Percentiles rank a stretch among this genome's conserved stretches.
These are phyloP conservation scores for Pheosia gnoma DNA, from an alignment of 2,888 invertebrate species.

Conservation along the genomic window DNA sequence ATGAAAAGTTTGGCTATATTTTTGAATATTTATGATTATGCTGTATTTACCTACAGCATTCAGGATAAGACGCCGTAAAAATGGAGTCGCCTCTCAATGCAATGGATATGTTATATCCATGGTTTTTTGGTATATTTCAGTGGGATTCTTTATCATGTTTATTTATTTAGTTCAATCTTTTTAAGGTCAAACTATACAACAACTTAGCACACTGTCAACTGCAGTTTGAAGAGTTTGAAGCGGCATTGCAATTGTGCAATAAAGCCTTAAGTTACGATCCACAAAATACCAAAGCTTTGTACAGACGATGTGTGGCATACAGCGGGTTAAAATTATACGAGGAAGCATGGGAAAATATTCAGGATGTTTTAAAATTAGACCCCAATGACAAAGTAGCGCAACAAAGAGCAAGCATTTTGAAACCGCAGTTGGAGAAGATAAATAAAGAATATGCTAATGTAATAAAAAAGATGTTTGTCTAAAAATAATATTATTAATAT, in stretches of 20 bases:
- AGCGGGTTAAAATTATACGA: constrained; percentile 86
- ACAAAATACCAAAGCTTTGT: constrained; percentile 93
- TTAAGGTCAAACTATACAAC: constrained; percentile 87
- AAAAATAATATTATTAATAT: no score
- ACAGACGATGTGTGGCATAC: constrained; percentile 92
- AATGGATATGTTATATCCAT: no score
- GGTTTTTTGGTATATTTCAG: not conserved
- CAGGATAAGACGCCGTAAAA: no score
- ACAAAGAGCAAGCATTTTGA: constrained; percentile 83
- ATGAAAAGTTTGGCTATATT: no score
- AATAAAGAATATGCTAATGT: constrained; percentile 84
- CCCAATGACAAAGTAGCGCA: constrained; percentile 86
- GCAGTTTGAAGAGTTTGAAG: constrained; percentile 86
- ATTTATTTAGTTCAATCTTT: not conserved
- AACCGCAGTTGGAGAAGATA: constrained; percentile 82
- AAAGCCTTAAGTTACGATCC: constrained; percentile 90
- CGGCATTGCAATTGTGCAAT: constrained; percentile 88
- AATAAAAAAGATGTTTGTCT: constrained; percentile 84
- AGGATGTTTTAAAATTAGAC: constrained; percentile 82
- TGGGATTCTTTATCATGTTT: not conserved
- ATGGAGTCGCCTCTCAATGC: no score
- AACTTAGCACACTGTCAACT: constrained; percentile 94
- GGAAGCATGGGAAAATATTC: constrained; percentile 85
- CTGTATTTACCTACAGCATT: no score
- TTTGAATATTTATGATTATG: no score